These are phyloP conservation scores for Triplophysa siluroides DNA, from an alignment of 2,113 vertebrate species.

Conservation along the genomic window DNA sequence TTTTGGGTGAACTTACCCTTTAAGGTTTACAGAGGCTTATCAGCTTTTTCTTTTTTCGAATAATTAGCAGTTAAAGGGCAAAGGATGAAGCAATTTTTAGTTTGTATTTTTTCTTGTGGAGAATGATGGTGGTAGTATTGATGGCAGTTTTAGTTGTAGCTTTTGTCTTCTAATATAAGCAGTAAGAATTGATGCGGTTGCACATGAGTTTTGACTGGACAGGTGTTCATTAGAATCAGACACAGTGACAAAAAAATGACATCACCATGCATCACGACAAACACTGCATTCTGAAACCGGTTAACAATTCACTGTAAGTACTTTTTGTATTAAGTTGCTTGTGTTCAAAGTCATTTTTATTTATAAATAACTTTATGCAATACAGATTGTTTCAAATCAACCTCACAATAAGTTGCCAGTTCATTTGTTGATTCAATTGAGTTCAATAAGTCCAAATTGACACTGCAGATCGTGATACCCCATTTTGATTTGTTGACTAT, in stretches of 20 bases:
- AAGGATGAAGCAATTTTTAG: too few relatives aligned
- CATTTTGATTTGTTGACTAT: too few relatives aligned
- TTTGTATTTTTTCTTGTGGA: not conserved
- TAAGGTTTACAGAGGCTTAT: too few relatives aligned
- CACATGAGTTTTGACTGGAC: not conserved
- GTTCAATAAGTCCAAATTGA: too few relatives aligned
- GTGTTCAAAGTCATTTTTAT: not conserved
- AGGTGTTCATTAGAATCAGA: not conserved
- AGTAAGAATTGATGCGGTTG: slow-evolving; percentile 1
- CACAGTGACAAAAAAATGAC: not conserved
- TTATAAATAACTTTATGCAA: not conserved
- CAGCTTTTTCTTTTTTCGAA: too few relatives aligned
- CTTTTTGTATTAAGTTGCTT: slow-evolving; percentile 6
- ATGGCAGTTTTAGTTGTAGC: not conserved
- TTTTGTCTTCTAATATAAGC: not conserved
- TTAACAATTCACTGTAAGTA: not conserved
- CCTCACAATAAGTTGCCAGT: too few relatives aligned
- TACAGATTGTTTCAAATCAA: too few relatives aligned
- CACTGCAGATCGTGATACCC: too few relatives aligned
- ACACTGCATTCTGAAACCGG: not conserved
- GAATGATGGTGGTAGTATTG: not conserved
- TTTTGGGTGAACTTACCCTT: too few relatives aligned
- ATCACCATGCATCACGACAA: not conserved
- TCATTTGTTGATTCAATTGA: too few relatives aligned
- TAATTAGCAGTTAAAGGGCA: too few relatives aligned